Percentiles rank a stretch among this genome's conserved stretches.
Evolutionary conservation across 2,797 vertebrate genomes (phyloP).

Genomic region (Chromis chromis): DNA sequence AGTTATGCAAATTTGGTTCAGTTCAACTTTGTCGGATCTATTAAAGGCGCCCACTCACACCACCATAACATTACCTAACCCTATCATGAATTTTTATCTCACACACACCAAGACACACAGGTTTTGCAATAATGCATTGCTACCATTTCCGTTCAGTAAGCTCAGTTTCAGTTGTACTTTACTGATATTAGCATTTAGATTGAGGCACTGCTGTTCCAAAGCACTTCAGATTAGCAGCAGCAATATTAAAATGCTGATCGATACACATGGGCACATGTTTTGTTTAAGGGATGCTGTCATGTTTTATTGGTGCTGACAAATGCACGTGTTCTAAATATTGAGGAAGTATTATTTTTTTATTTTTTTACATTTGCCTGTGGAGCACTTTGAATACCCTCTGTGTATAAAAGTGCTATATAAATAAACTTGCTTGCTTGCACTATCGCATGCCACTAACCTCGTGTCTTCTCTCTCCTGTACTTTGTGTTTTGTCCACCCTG

Average conservation of each 20-base stretch:
- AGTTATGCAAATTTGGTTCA: conserved; percentile 43
- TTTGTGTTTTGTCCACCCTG: too few species aligned
- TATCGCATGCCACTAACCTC: too few species aligned
- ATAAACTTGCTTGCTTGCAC: too few species aligned
- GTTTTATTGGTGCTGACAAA: too few species aligned
- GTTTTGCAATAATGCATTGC: neutral
- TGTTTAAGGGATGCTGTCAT: too few species aligned
- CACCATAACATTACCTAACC: neutral
- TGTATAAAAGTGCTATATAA: too few species aligned
- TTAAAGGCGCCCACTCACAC: conserved; percentile 3
- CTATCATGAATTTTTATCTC: neutral
- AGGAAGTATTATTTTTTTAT: too few species aligned
- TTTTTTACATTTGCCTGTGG: too few species aligned
- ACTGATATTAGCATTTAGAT: neutral
- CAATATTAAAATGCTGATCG: neutral
- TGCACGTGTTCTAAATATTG: too few species aligned
- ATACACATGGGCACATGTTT: too few species aligned
- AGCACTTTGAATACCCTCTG: too few species aligned
- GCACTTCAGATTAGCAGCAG: neutral
- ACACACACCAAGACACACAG: neutral
- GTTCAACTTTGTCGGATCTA: conserved; percentile 27
- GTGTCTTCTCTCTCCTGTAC: too few species aligned
- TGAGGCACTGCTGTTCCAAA: neutral
- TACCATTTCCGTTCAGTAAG: conserved; percentile 3
- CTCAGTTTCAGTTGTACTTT: neutral